Percentiles rank a stretch among this genome's conserved stretches.
These are phyloP conservation scores for Lathronympha strigana DNA, from an alignment of 2,888 invertebrate genomes.

Conservation along the genomic window DNA sequence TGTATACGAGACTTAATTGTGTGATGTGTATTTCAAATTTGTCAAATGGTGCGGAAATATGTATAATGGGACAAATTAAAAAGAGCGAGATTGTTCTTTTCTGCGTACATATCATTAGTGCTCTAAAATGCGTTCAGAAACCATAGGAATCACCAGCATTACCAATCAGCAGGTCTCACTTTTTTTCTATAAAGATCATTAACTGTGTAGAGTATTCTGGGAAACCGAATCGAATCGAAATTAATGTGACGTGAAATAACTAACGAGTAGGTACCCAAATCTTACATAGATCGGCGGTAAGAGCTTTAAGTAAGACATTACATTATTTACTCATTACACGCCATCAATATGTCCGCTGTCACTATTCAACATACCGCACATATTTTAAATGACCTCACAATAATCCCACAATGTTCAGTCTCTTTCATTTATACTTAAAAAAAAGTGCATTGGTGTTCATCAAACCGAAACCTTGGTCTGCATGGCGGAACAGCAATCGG, in stretches of 20 bases:
- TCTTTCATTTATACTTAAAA: conserved; percentile 23
- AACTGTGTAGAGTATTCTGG: no score
- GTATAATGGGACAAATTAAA: neutral
- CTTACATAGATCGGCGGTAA: no score
- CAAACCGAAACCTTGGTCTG: conserved; percentile 21
- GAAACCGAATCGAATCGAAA: no score
- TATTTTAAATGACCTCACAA: conserved; percentile 8
- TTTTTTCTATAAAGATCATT: no score
- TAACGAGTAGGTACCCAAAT: no score
- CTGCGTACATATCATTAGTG: no score
- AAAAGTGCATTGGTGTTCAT: conserved; percentile 31
- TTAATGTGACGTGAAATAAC: no score
- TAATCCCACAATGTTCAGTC: conserved; percentile 4
- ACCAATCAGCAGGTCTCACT: no score
- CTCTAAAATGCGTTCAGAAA: no score
- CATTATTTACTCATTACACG: neutral
- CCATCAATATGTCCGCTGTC: neutral
- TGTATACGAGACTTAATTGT: neutral
- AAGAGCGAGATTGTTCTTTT: neutral
- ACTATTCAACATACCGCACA: neutral
- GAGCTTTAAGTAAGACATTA: no score
- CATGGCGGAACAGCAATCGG: conserved; percentile 27
- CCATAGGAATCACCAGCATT: no score
- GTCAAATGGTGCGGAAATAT: neutral
- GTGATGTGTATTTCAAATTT: neutral